Evolutionary conservation across 2,888 invertebrate species (phyloP).

Genomic region (Craniophora ligustri): DNA sequence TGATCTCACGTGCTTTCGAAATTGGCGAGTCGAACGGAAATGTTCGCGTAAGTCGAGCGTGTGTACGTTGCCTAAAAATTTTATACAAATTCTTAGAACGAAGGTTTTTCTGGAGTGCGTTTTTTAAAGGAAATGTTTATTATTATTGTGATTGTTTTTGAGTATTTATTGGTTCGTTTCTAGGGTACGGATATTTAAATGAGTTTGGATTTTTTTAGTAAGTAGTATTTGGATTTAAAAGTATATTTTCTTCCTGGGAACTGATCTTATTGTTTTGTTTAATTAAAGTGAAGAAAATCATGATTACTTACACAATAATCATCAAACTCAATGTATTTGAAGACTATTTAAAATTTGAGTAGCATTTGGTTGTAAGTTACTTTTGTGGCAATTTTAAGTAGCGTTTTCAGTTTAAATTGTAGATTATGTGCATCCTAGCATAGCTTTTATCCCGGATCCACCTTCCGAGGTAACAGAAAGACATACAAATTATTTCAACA

Average conservation of each 20-base stretch:
- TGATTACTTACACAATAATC: too few species aligned
- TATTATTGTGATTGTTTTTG: conserved; percentile 29
- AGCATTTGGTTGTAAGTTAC: too few species aligned
- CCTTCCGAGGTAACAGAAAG: conserved; percentile 24
- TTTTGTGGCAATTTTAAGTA: too few species aligned
- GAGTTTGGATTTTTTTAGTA: neutral
- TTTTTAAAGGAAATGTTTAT: conserved; percentile 16
- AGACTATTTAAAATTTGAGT: too few species aligned
- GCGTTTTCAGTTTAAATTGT: neutral
- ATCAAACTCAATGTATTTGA: too few species aligned
- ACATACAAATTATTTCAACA: conserved; percentile 34
- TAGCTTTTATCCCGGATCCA: conserved; percentile 24
- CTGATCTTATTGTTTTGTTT: too few species aligned
- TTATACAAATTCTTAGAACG: conserved; percentile 43
- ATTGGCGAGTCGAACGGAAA: conserved; percentile 70
- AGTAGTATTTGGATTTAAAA: neutral
- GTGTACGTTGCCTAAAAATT: conserved; percentile 44
- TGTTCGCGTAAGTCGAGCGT: conserved; percentile 59
- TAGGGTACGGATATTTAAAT: neutral
- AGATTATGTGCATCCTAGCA: conserved; percentile 5
- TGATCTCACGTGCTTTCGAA: conserved; percentile 73
- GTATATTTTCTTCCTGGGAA: too few species aligned
- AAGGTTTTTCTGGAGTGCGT: conserved; percentile 13
- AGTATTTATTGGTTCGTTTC: conserved; percentile 10
- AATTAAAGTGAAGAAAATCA: too few species aligned